Evolutionary conservation across 30 jellyfish, hydroid and myxozoan species (phyloP).

Genomic region (Hydra vulgaris): DNA sequence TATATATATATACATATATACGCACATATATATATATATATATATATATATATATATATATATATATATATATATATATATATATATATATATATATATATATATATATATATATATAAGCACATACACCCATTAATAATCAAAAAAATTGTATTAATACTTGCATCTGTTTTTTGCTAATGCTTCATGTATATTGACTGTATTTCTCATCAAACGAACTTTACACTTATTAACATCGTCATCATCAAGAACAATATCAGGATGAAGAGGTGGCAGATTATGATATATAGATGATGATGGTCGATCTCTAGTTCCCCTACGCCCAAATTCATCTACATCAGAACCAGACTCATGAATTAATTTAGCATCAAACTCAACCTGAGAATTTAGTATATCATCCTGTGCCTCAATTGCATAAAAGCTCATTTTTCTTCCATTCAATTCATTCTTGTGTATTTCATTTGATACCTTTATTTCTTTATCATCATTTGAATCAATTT

Average conservation of each 20-base stretch:
- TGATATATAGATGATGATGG: conserved; percentile 78
- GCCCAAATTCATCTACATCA: conserved; percentile 76
- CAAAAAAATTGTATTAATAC: no score
- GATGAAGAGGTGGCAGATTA: conserved; percentile 51
- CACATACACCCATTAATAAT: no score
- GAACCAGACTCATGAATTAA: conserved; percentile 24
- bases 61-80: no score
- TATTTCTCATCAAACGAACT: conserved; percentile 44
- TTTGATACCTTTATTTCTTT: background rate
- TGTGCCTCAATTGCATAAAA: background rate
- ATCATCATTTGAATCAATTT: no score
- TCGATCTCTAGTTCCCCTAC: conserved; percentile 58
- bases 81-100: no score
- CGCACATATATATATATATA: no score
- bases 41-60: no score
- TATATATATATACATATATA: no score
- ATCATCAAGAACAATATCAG: conserved; percentile 34
- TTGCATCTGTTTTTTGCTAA: conserved; percentile 49
- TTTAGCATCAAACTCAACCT: conserved; percentile 19
- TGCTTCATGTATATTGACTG: conserved; percentile 53
- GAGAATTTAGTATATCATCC: conserved; percentile 15
- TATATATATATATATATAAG: no score
- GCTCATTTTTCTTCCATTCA: background rate
- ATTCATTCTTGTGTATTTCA: background rate
- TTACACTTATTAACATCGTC: conserved; percentile 56